Base-by-base conservation (phyloP, 1,140 invertebrate species). In the Drosophila quadrilineata region DNA sequence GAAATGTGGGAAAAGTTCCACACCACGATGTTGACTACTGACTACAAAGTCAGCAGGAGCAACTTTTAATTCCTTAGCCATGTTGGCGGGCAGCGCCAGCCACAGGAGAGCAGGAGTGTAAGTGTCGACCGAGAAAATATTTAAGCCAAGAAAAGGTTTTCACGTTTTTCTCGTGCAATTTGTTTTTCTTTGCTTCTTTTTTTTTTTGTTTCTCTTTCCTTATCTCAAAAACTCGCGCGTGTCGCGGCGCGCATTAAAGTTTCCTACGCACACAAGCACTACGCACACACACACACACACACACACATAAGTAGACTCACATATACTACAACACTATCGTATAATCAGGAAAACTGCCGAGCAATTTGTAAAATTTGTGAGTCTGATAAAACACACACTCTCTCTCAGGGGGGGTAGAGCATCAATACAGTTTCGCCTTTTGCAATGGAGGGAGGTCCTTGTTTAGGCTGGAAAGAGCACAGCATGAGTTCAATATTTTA, bases 21-120 rank as follows among this genome's bases (percentile, higher is more conserved):
- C 5, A 54, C 24, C 17, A 40, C n/a, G 6, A 62, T n/a, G n/a
- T n/a, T n/a, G n/a, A n/a, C n/a, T n/a, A 41, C 35, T 16, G 4
- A 41, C 41, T 66, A 14, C 24, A 14, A 31, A 38, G 50, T 29
- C 12, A 46, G 8, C 21, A 41, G 31, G 24, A 38, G 35, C 10
- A 68, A 76, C 52, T 77, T 77, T 77, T 77, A 77, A 72, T 73
- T 72, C 58, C 40, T 63, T 57, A 28, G 12, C n/a, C n/a, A n/a
- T n/a, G n/a, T n/a, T n/a, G n/a, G n/a, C n/a, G n/a, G n/a, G n/a
- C n/a, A n/a, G n/a, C n/a, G n/a, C 10, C 16, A 66, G 65, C 57
- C 58, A 50, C 40, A 49, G 40, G 69, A 36, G 28, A 26, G 17
- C 3, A 12, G 31, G 17, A 19, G n/a, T n/a, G n/a, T n/a, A 28